Conservation (phyloP, 2,797 vertebrate species). For the Anas georgica region DNA sequence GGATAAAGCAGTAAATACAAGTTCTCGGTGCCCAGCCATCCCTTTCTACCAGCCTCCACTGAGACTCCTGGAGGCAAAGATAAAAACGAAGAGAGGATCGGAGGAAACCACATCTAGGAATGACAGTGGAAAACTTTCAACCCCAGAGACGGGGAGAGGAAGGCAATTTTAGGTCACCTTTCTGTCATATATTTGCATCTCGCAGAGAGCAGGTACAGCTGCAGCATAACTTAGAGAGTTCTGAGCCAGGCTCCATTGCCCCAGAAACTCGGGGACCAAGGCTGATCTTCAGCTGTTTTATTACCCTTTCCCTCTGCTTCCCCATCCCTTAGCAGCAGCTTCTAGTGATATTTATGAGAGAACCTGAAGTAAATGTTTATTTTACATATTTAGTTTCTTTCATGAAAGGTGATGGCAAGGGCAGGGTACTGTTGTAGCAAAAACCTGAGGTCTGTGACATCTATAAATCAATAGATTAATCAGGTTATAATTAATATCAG, state of each 20-base stretch:
- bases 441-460: neutral
- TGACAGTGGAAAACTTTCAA: rapidly evolving
- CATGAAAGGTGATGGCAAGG: neutral
- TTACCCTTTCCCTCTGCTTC: neutral
- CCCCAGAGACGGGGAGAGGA: neutral
- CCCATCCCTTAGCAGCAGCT: neutral
- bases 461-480: neutral
- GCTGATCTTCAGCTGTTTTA: neutral
- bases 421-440: neutral
- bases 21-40: conserved; percentile 6
- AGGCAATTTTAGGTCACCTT: conserved; percentile 27
- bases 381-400: neutral
- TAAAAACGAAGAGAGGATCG: neutral
- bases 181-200: neutral
- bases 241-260: rapidly evolving
- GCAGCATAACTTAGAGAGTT: neutral
- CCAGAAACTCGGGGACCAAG: neutral
- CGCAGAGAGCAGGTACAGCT: neutral
- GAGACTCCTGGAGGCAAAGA: conserved; percentile 21
- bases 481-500: neutral
- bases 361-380: neutral
- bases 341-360: neutral
- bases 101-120: conserved; percentile 43
- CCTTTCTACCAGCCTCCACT: neutral
- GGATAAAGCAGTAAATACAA: conserved; percentile 42